Evolutionary conservation across 2,797 vertebrate species (phyloP).

Genomic region (Hybognathus amarus): DNA sequence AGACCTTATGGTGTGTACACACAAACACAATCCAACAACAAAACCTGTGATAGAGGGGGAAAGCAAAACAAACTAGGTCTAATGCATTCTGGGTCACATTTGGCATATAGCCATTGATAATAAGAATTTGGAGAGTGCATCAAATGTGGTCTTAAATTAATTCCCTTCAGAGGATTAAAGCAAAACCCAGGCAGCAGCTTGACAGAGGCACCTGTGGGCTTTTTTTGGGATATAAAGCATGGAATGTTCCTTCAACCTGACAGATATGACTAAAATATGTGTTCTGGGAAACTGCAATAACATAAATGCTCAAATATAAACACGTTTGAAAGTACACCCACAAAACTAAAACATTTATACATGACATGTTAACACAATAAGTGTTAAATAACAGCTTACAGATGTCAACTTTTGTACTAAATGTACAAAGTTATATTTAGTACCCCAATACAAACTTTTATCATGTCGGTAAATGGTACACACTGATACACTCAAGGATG

Average conservation of each 20-base stretch:
- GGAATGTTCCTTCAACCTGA: neutral
- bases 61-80: slow-evolving; percentile 46
- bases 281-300: neutral
- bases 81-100: slow-evolving; percentile 57
- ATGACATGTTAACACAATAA: neutral
- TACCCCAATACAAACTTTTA: neutral
- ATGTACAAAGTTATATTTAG: neutral
- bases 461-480: neutral
- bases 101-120: slow-evolving; percentile 60
- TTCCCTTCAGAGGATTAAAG: slow-evolving; percentile 52
- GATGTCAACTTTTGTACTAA: neutral
- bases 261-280: neutral
- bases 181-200: slow-evolving; percentile 52
- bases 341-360: neutral
- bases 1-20: slow-evolving; percentile 7
- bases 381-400: neutral
- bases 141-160: slow-evolving; percentile 51
- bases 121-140: slow-evolving; percentile 55
- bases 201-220: slow-evolving; percentile 19
- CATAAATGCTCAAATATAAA: no score
- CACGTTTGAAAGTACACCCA: neutral
- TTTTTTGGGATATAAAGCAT: neutral
- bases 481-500: neutral
- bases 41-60: slow-evolving; percentile 15
- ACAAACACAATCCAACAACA: slow-evolving; percentile 36